Evolutionary conservation across 2,797 vertebrate genomes (phyloP).

Genomic region (Momotus momota): DNA sequence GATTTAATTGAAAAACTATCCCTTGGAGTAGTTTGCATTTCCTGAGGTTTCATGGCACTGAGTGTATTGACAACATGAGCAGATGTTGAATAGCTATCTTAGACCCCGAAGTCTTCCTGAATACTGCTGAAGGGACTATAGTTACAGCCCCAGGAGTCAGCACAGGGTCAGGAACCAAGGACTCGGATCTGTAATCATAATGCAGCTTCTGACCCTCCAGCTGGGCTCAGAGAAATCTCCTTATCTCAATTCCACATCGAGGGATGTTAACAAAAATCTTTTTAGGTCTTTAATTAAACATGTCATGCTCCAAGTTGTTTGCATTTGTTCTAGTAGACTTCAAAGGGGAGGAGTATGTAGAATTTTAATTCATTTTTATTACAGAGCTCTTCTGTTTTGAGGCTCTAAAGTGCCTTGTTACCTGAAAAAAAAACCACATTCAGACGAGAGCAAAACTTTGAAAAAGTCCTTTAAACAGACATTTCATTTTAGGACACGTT

Average conservation of each 20-base stretch:
- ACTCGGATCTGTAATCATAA: not conserved
- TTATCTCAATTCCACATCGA: not conserved
- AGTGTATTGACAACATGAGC: accelerated
- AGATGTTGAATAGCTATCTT: accelerated
- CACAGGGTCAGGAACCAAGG: not conserved
- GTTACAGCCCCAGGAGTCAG: not conserved
- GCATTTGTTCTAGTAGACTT: not conserved
- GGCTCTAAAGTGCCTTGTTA: not conserved
- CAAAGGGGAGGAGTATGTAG: not conserved
- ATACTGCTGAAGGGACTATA: not conserved
- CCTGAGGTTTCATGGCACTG: accelerated
- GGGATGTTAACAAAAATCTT: not conserved
- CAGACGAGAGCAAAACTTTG: not conserved
- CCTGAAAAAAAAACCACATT: not conserved
- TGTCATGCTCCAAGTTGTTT: not conserved
- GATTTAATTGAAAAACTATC: not conserved
- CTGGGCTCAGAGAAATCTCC: not conserved
- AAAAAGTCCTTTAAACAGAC: not conserved
- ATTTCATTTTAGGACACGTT: not conserved
- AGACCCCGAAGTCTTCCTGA: accelerated
- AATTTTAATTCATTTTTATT: not conserved
- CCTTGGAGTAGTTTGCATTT: accelerated
- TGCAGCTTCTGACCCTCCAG: not conserved
- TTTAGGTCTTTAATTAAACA: not conserved
- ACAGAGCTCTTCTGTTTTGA: not conserved